Percentiles rank a stretch among this genome's conserved stretches.
These are phyloP conservation scores for Augiades crinisus DNA, from an alignment of 2,888 invertebrate species.

Conservation along the genomic window DNA sequence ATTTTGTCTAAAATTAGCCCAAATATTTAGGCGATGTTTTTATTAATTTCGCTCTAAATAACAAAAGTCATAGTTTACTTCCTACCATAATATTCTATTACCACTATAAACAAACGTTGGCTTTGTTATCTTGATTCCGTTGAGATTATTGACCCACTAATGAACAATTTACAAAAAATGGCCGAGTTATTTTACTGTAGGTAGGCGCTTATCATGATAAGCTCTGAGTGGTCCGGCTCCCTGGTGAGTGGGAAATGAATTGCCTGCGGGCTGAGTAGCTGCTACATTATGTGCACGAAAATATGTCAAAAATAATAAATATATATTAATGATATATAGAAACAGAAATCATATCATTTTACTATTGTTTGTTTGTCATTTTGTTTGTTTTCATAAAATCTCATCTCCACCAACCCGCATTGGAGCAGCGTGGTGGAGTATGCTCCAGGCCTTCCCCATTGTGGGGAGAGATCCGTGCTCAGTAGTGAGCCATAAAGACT, in stretches of 20 bases:
- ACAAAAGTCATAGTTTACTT: background rate
- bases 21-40: background rate
- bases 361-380: too few relatives aligned
- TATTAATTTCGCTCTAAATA: background rate
- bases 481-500: too few relatives aligned
- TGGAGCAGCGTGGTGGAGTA: too few relatives aligned
- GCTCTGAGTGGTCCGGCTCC: conserved; percentile 12
- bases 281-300: too few relatives aligned
- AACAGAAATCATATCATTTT: too few relatives aligned
- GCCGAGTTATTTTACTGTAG: conserved; percentile 13
- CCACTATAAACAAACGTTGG: conserved; percentile 6
- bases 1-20: too few relatives aligned
- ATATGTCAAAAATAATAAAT: background rate
- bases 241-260: conserved; percentile 5
- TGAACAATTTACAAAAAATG: conserved; percentile 9
- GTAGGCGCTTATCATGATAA: conserved; percentile 13
- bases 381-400: too few relatives aligned
- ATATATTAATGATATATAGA: too few relatives aligned
- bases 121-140: background rate
- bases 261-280: background rate
- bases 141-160: conserved; percentile 9
- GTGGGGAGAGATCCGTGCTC: too few relatives aligned
- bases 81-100: conserved; percentile 2
- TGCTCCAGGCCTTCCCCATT: too few relatives aligned
- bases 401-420: too few relatives aligned